A percentile compares a stretch with the other conserved stretches of the same genome.
phyloP scores from a whole-genome alignment of 2,113 vertebrate genomes.

The Gasterosteus nipponicus region DNA sequence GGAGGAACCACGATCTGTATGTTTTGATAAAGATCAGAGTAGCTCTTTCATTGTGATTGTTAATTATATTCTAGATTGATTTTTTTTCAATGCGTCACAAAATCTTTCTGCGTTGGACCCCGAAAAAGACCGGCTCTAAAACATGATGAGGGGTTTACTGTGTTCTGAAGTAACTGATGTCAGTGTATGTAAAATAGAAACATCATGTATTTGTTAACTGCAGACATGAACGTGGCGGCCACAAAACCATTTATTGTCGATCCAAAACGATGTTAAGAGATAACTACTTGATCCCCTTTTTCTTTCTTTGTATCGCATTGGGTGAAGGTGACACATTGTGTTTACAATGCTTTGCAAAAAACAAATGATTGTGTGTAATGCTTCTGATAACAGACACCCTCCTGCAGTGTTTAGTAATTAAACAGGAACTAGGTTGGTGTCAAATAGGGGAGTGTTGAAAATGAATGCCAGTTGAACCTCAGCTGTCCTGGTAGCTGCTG shows the following conservation, averaged over 20 bases:
- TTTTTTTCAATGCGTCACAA: neutral
- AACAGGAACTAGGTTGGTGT: neutral
- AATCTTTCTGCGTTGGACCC: neutral
- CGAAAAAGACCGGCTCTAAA: neutral
- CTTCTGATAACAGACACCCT: neutral
- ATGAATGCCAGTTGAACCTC: neutral
- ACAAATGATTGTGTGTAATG: too few relatives aligned
- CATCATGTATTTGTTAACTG: neutral
- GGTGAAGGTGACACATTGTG: neutral
- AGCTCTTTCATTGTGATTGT: neutral
- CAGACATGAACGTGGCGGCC: neutral
- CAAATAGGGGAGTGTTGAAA: constrained; percentile 19
- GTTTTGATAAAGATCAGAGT: neutral
- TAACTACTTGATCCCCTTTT: neutral
- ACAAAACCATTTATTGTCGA: neutral
- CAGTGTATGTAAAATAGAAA: neutral
- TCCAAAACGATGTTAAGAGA: neutral
- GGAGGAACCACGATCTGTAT: neutral
- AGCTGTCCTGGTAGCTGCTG: constrained; percentile 3
- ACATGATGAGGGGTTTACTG: neutral
- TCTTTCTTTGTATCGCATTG: neutral
- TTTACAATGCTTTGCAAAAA: neutral
- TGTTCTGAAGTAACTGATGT: neutral
- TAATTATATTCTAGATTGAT: neutral
- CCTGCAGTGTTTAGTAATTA: neutral